Percentiles rank a stretch among this genome's conserved stretches.
phyloP scores from a whole-genome alignment of 2,113 vertebrate species.

The Okapia johnstoni region DNA sequence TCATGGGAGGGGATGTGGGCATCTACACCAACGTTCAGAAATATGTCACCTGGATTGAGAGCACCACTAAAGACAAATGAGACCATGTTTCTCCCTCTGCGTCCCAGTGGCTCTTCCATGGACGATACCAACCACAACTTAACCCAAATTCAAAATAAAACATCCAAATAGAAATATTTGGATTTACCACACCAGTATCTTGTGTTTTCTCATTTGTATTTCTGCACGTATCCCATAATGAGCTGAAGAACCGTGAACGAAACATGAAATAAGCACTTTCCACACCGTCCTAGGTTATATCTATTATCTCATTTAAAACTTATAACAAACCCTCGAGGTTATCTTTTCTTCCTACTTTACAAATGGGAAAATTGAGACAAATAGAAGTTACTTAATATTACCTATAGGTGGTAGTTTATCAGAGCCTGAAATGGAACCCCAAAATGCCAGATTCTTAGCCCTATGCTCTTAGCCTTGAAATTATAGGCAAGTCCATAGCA shows the following conservation, averaged over 20 bases:
- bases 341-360: not conserved
- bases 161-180: not conserved
- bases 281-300: not conserved
- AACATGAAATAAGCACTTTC: not conserved
- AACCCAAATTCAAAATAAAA: slow-evolving; percentile 14
- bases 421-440: not conserved
- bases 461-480: not conserved
- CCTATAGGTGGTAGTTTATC: not conserved
- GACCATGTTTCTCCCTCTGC: not conserved
- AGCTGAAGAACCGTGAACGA: not conserved
- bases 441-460: not conserved
- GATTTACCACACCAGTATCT: not conserved
- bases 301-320: not conserved
- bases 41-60: slow-evolving; percentile 65
- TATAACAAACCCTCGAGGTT: not conserved
- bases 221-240: not conserved
- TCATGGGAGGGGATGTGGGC: slow-evolving; percentile 67
- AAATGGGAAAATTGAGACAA: not conserved
- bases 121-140: not conserved
- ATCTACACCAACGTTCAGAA: slow-evolving; percentile 68
- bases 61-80: slow-evolving; percentile 26
- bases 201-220: not conserved
- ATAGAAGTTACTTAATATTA: not conserved
- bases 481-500: not conserved
- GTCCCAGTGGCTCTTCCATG: not conserved